Percentiles rank a stretch among this genome's conserved stretches.
Conservation (phyloP, 1,140 invertebrate genomes). For the Drosophila persimilis region DNA sequence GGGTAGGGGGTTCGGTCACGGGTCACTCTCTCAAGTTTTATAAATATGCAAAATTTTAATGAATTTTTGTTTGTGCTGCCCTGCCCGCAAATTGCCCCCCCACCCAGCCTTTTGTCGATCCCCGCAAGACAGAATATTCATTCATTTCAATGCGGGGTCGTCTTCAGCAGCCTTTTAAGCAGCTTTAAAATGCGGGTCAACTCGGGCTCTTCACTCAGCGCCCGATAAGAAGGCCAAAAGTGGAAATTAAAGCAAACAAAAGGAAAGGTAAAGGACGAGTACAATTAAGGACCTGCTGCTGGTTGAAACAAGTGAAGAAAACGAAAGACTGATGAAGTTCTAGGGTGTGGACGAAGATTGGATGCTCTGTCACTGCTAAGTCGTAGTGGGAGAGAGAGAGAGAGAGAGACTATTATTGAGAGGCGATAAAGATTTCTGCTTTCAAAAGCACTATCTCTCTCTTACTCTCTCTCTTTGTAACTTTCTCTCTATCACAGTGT, state of each 20-base stretch:
- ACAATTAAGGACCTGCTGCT: conserved; percentile 17
- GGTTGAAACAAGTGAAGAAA: conserved; percentile 12
- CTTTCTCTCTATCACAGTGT: too few species aligned
- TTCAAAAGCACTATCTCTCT: too few species aligned
- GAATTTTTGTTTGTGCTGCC: conserved; percentile 72
- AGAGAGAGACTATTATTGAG: background rate
- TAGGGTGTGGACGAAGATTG: background rate
- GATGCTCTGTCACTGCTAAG: conserved; percentile 13
- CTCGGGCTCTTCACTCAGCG: conserved; percentile 35
- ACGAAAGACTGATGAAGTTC: too few species aligned
- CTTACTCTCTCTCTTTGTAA: too few species aligned
- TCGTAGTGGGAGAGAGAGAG: too few species aligned
- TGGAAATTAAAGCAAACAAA: conserved; percentile 60
- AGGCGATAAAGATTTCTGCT: too few species aligned
- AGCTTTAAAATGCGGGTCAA: conserved; percentile 77
- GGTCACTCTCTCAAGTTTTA: conserved; percentile 62
- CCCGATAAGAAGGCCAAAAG: conserved; percentile 56
- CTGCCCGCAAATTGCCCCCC: conserved; percentile 17
- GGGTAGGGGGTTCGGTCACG: conserved; percentile 45
- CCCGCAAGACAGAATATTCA: conserved; percentile 19
- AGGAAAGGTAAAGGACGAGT: conserved; percentile 28
- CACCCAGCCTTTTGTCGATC: background rate
- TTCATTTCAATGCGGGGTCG: conserved; percentile 42
- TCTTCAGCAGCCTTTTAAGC: conserved; percentile 40
- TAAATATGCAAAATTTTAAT: conserved; percentile 81